Base-by-base conservation (phyloP, 1,140 invertebrate species). In the Orius laevigatus region DNA sequence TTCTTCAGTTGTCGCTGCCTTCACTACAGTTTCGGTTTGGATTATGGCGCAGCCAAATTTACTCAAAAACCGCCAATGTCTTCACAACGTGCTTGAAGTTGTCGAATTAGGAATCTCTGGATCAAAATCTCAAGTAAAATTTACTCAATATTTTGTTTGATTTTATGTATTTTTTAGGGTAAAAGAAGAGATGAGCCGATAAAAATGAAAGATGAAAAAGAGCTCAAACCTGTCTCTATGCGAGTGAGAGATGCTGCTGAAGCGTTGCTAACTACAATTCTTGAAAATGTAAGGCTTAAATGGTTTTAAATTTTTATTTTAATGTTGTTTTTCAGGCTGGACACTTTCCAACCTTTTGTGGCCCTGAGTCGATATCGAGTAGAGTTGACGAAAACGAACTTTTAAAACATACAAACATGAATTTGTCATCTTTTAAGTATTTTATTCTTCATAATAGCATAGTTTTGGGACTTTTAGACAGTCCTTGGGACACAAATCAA, bases 31-130 rank as follows among this genome's bases (percentile, higher is more conserved):
- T 31, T 82, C 81, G 8, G 78, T 85, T 25, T 98, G 95, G 93
- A 70, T 98, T 36, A 75, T 87, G 45, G 80, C 88, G 50, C 86
- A 87, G 71, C 83, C 81, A 15, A 81, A 81, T 63, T 70, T 95
- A 34, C 70, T 94, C 49, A 78, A 86, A 60, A 92, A 97, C 64
- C 82, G 87, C 56, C 88, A 93, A 59, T 93, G 88, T 67, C 71
- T 98, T 2, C 78, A 81, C 49, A 89, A 84, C 42, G 84, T 98
- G 8, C 71, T 98, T 38, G 91, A 98, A 69, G 92, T 97, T 0
- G 86, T 96, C 1, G 95, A 99, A 65, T 72, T 98, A 5, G 95
- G 95, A 49, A 89, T 98, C 40, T 97, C 94, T 0, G 95, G 95
- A 8, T 84, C 87, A 2, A 96, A 94, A 66, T 78, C 75, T 34